Base-by-base conservation (phyloP, 64 coral and sea anemone genomes). In the Montipora efflorescens region DNA sequence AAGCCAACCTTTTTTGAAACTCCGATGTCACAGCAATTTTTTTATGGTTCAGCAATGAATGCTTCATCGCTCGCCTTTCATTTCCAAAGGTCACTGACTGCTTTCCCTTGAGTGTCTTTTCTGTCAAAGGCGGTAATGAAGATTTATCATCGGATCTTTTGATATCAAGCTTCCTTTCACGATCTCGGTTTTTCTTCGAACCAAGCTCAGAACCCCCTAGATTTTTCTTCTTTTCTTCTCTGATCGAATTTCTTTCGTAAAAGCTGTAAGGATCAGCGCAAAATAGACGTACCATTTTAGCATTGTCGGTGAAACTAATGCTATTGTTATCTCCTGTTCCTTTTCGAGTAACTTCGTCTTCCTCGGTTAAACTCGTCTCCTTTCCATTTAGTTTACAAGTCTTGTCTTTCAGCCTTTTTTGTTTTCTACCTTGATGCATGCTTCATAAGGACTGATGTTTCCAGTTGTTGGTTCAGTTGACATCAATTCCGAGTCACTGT, bases 251-350 rank as follows among this genome's bases (percentile, higher is more conserved):
- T 19, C 82, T 86, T 68, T 70, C 82, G 15, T 86, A 72, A 9
- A 86, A 72, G 67, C 82, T 86, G 18, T 86, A 86, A 72, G 45
- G 62, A 47, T 86, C 82, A 7, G 44, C 66, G 12, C 82, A 21
- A 2, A 86, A 47, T n/a, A 86, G 19, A 6, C 11, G 7, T 70
- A 16, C 10, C 2, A 50, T 16, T 47, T 46, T 44, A 13, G 36
- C 8, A 4, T 64, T 44, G 20, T 45, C 43, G 43, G 58, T 6
- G 16, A 44, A n/a, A 13, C 18, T 70, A 6, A 57, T 57, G 16
- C 46, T 1, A 6, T 50, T 45, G 7, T 71, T 50, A 15, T 71
- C 46, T n/a, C 48, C 19, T 7, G 12, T 59, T 48, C 8, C 46
- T 20, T 8, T 47, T 64, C 8, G n/a, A 50, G 19, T 52, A 70